phyloP scores from a whole-genome alignment of 35 echinoderm and acorn worm species.

The Amphiura filiformis region DNA sequence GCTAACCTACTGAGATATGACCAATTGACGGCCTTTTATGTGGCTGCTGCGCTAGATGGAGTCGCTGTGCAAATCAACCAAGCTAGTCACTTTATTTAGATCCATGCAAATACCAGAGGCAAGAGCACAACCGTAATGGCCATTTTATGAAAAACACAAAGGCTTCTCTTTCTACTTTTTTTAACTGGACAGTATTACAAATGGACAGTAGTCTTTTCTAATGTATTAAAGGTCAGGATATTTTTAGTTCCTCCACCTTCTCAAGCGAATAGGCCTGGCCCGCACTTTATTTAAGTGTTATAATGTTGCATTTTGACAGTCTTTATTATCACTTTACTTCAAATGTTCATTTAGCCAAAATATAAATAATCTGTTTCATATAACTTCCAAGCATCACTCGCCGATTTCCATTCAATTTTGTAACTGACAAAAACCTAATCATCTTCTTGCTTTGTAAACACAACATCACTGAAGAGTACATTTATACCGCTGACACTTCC shows the following conservation, averaged over 20 bases:
- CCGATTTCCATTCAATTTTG: background rate
- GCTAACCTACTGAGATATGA: background rate
- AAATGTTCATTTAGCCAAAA: too few species aligned
- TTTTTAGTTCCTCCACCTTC: too few species aligned
- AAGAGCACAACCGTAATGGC: background rate
- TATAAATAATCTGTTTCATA: background rate
- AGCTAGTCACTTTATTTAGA: background rate
- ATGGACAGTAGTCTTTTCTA: background rate
- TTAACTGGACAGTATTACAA: background rate
- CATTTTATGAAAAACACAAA: background rate
- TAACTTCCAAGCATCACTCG: background rate
- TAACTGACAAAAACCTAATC: background rate
- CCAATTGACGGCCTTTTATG: background rate
- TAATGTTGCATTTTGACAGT: too few species aligned
- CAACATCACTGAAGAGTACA: slow-evolving; percentile 12
- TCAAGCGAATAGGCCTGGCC: too few species aligned
- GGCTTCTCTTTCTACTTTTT: background rate
- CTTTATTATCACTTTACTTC: too few species aligned
- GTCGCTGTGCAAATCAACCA: too few species aligned
- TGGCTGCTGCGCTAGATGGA: too few species aligned
- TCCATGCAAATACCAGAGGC: background rate
- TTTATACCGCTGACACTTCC: background rate
- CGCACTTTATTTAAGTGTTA: too few species aligned
- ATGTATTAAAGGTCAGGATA: too few species aligned
- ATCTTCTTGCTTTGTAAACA: background rate